Conservation (phyloP, 2,113 vertebrate species). For the Tricholaema leucomelas region DNA sequence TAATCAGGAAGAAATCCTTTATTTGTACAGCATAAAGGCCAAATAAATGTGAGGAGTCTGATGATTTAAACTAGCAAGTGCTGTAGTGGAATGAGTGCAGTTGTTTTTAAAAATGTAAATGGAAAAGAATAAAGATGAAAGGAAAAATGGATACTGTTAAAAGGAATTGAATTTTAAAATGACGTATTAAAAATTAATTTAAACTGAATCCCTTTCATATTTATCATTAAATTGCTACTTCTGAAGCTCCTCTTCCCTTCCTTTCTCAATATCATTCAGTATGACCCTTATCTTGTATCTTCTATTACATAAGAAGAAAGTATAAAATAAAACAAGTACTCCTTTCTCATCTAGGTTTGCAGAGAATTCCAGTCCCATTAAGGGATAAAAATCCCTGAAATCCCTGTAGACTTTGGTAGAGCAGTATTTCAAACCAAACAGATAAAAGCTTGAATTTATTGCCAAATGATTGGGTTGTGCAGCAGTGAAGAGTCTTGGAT, state of each 20-base stretch:
- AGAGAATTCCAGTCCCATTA: not conserved
- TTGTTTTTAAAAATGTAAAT: constrained; percentile 21
- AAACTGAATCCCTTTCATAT: not conserved
- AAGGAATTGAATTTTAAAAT: constrained; percentile 9
- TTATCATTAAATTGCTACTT: constrained; percentile 24
- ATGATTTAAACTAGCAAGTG: not conserved
- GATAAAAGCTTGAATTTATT: not conserved
- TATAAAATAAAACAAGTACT: not conserved
- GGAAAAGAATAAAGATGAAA: not conserved
- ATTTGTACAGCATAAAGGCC: not conserved
- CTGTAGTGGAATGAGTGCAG: not conserved
- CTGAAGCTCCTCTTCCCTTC: not conserved
- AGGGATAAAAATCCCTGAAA: not conserved
- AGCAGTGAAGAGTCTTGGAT: not conserved
- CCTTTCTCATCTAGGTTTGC: not conserved
- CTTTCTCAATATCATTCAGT: not conserved
- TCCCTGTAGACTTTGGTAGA: not conserved
- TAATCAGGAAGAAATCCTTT: constrained; percentile 12
- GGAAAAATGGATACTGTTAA: not conserved
- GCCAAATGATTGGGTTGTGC: not conserved
- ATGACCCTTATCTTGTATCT: not conserved
- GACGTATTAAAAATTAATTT: constrained; percentile 12
- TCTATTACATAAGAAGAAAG: not conserved
- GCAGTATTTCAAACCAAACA: not conserved
- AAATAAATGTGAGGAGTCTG: not conserved